phyloP scores from a whole-genome alignment of 2,113 vertebrate species.

The Theristicus caerulescens region DNA sequence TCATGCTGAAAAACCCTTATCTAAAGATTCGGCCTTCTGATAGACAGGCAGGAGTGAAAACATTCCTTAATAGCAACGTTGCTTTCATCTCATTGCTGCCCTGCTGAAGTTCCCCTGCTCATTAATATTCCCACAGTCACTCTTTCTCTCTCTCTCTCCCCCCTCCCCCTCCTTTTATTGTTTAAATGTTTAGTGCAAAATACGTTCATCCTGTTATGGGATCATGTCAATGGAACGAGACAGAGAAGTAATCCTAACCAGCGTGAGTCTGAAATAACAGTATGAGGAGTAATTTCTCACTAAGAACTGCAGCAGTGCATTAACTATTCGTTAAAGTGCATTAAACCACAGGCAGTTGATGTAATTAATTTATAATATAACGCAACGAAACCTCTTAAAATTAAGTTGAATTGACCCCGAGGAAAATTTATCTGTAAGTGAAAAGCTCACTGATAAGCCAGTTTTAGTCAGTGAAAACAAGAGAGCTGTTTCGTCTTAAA shows the following conservation, averaged over 20 bases:
- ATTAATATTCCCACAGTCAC: constrained; percentile 52
- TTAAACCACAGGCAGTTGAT: background rate
- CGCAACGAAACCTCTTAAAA: constrained; percentile 24
- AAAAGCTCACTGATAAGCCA: constrained; percentile 6
- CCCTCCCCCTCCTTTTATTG: constrained; percentile 1
- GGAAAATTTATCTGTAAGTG: constrained; percentile 20
- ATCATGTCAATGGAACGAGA: constrained; percentile 45
- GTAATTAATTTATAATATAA: constrained; percentile 59
- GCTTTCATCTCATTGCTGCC: constrained; percentile 54
- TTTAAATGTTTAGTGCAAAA: constrained; percentile 59
- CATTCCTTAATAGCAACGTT: constrained; percentile 46
- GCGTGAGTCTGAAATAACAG: background rate
- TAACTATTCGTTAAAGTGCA: constrained; percentile 5
- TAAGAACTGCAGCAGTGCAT: background rate
- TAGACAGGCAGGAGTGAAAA: constrained; percentile 71
- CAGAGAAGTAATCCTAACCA: constrained; percentile 26
- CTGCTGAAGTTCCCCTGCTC: background rate
- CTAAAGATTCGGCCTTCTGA: constrained; percentile 79
- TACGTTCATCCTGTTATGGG: constrained; percentile 34
- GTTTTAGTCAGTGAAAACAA: background rate
- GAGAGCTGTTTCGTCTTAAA: constrained; percentile 17
- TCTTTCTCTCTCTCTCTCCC: background rate
- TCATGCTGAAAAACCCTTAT: constrained; percentile 82
- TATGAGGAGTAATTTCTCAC: constrained; percentile 1
- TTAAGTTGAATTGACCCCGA: constrained; percentile 35